These are phyloP conservation scores for Serinus canaria DNA, from an alignment of 2,113 vertebrate species.

Conservation along the genomic window DNA sequence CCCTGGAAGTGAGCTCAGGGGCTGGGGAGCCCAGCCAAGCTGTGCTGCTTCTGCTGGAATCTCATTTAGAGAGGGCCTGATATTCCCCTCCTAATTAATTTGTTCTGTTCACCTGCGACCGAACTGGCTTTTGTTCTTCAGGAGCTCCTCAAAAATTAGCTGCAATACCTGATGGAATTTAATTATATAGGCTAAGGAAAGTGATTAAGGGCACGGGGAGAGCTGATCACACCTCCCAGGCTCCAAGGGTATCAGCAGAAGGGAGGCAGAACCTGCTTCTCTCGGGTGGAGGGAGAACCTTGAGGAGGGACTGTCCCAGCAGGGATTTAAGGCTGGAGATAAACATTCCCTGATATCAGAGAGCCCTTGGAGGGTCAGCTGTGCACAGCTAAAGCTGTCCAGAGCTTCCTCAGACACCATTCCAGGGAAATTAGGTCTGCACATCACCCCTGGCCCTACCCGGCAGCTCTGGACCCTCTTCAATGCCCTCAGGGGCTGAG, in stretches of 20 bases:
- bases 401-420: not conserved
- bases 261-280: not conserved
- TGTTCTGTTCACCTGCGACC: not conserved
- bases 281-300: not conserved
- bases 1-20: not conserved
- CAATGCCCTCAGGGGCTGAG: not conserved
- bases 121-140: constrained; percentile 34
- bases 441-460: not conserved
- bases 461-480: not conserved
- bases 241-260: not conserved
- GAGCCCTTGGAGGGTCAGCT: not conserved
- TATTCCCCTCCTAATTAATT: constrained; percentile 52
- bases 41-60: not conserved
- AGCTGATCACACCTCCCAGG: not conserved
- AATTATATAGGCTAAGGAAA: constrained; percentile 42
- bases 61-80: not conserved
- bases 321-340: not conserved
- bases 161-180: constrained; percentile 52
- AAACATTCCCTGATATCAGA: not conserved
- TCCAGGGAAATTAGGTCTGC: not conserved
- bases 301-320: not conserved
- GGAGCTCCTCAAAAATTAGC: constrained; percentile 47
- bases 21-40: not conserved
- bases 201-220: constrained; percentile 32
- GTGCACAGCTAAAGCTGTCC: not conserved